These are phyloP conservation scores for Ranitomeya variabilis DNA, from an alignment of 2,113 vertebrate genomes.

Conservation along the genomic window DNA sequence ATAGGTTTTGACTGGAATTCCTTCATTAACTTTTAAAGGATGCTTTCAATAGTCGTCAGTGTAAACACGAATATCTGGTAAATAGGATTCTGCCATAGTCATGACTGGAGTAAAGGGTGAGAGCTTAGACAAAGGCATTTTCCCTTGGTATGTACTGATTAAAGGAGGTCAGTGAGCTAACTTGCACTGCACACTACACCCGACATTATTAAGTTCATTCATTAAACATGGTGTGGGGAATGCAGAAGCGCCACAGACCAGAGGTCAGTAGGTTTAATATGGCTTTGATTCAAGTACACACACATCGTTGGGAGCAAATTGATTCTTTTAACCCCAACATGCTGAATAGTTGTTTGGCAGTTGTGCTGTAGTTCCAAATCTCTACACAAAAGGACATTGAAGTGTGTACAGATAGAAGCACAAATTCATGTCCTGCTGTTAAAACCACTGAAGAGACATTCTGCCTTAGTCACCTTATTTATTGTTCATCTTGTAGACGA, in stretches of 20 bases:
- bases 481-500: too few species aligned
- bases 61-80: conserved; percentile 61
- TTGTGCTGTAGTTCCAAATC: conserved; percentile 42
- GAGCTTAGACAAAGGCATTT: conserved; percentile 52
- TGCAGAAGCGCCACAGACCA: conserved; percentile 49
- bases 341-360: conserved; percentile 42
- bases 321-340: conserved; percentile 57
- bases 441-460: neutral
- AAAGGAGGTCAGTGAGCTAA: conserved; percentile 57
- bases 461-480: neutral
- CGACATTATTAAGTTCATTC: conserved; percentile 59
- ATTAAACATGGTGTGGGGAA: conserved; percentile 60
- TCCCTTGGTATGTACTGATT: conserved; percentile 59
- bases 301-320: conserved; percentile 55
- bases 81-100: conserved; percentile 55
- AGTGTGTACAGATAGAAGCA: neutral
- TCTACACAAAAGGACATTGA: conserved; percentile 22
- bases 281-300: conserved; percentile 55
- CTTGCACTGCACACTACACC: conserved; percentile 51
- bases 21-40: conserved; percentile 76
- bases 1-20: conserved; percentile 69
- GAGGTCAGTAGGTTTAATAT: conserved; percentile 54
- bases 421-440: neutral
- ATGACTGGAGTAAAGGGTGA: conserved; percentile 27
- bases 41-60: conserved; percentile 63